These are phyloP conservation scores for Calidris pygmaea DNA, from an alignment of 2,113 vertebrate species.

Conservation along the genomic window DNA sequence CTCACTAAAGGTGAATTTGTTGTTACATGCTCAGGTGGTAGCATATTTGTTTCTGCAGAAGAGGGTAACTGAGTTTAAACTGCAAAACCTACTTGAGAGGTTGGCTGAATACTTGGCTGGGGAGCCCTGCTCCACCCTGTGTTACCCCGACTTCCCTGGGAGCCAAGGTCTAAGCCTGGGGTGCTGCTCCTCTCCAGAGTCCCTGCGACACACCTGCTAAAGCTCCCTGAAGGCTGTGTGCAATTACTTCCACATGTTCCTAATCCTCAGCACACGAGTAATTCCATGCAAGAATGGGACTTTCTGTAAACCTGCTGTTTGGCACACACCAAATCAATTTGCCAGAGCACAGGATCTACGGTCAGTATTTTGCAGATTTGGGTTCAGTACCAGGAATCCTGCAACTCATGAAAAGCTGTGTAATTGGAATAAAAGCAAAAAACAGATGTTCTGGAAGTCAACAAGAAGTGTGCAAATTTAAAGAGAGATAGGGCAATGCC, in stretches of 20 bases:
- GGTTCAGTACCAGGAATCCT: not conserved
- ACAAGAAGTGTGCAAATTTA: accelerated
- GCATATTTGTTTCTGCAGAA: not conserved
- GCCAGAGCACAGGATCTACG: not conserved
- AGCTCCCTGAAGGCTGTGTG: accelerated
- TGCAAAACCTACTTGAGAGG: not conserved
- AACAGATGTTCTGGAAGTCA: not conserved
- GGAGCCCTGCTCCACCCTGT: accelerated
- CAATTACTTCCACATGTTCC: not conserved
- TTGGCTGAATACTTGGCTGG: not conserved
- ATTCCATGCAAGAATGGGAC: accelerated
- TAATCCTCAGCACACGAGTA: not conserved
- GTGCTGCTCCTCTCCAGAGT: not conserved
- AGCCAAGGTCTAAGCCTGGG: not conserved
- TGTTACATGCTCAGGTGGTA: not conserved
- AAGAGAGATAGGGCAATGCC: not conserved
- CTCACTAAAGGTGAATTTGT: not conserved
- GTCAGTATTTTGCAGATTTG: accelerated
- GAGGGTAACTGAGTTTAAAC: not conserved
- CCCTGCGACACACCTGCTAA: not conserved
- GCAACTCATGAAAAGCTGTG: not conserved
- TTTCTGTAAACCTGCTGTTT: not conserved
- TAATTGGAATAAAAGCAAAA: not conserved
- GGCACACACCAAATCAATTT: not conserved
- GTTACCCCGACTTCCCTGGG: not conserved